Conservation (phyloP, 2,888 invertebrate species). For the Lasioglossum pauxillum region DNA sequence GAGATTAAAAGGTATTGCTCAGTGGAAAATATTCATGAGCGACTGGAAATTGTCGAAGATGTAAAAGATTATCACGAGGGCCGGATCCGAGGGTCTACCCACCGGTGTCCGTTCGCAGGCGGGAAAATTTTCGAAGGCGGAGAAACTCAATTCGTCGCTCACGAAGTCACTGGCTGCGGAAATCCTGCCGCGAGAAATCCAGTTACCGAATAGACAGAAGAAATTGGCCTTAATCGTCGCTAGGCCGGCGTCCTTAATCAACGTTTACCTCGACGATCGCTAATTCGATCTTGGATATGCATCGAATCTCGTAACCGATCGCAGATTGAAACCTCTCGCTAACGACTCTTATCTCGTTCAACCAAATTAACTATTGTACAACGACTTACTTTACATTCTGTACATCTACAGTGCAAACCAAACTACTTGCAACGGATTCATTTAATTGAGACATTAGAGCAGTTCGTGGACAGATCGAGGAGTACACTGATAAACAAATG, state of each 20-base stretch:
- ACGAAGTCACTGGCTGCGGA: constrained; percentile 39
- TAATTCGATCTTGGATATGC: constrained; percentile 24
- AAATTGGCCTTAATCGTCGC: constrained; percentile 61
- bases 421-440: not conserved
- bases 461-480: not conserved
- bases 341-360: not conserved
- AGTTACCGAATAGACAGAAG: constrained; percentile 54
- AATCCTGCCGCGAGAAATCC: constrained; percentile 56
- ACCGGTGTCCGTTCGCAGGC: constrained; percentile 4
- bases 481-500: not conserved
- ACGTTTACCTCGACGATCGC: constrained; percentile 27
- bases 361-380: not conserved
- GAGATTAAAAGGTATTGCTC: not conserved
- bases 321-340: not conserved
- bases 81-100: not conserved
- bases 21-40: not conserved
- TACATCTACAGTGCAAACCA: not conserved
- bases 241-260: constrained; percentile 42
- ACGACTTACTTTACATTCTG: not conserved
- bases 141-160: constrained; percentile 42
- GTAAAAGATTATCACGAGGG: not conserved
- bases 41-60: not conserved
- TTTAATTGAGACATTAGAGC: not conserved
- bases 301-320: constrained; percentile 27
- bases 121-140: constrained; percentile 33